Evolutionary conservation across 1,140 invertebrate species (phyloP).

Genomic region (Drosophila simulans): DNA sequence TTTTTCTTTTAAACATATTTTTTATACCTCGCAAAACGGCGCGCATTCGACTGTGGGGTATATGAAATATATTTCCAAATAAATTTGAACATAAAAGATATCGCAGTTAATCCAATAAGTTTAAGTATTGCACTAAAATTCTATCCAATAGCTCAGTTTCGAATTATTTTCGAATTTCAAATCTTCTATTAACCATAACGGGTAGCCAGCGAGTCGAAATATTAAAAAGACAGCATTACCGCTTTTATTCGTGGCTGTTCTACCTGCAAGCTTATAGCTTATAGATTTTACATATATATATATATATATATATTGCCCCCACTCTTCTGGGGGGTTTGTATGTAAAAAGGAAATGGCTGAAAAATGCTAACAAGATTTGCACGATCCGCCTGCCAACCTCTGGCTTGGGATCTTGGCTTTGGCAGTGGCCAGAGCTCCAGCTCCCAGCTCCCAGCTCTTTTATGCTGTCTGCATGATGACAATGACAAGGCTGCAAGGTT

Average conservation of each 20-base stretch:
- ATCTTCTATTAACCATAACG: not conserved
- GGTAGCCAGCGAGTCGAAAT: constrained; percentile 1
- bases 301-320: constrained; percentile 3
- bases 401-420: constrained; percentile 28
- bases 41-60: not conserved
- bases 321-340: constrained; percentile 22
- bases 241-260: constrained; percentile 24
- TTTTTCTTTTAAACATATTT: constrained; percentile 41
- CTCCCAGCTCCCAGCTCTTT: constrained; percentile 17
- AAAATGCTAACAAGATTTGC: constrained; percentile 82
- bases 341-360: constrained; percentile 77
- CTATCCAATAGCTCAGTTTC: too few relatives aligned
- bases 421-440: constrained; percentile 17
- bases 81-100: too few relatives aligned
- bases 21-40: constrained; percentile 9
- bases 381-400: constrained; percentile 62
- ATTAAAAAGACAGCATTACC: not conserved
- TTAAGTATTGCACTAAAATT: too few relatives aligned
- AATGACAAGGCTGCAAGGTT: constrained; percentile 81
- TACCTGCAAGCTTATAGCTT: constrained; percentile 9
- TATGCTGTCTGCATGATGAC: constrained; percentile 52
- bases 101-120: too few relatives aligned
- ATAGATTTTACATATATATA: not conserved
- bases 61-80: not conserved
- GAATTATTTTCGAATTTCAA: too few relatives aligned